These are phyloP conservation scores for Drosophila santomea DNA, from an alignment of 1,140 invertebrate genomes.

Conservation along the genomic window DNA sequence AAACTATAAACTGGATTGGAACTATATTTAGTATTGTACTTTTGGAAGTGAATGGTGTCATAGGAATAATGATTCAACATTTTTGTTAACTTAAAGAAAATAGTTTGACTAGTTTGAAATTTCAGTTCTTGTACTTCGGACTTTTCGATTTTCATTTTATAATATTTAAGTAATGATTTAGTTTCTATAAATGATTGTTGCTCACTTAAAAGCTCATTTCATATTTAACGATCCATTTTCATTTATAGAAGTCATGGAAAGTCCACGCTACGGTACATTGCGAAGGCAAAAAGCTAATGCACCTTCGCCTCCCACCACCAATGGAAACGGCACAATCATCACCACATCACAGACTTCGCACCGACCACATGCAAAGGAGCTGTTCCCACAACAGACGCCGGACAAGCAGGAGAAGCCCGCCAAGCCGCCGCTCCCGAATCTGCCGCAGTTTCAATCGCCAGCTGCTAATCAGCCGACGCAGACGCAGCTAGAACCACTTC, in stretches of 20 bases:
- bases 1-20: slow-evolving; percentile 23
- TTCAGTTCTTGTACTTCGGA: no score
- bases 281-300: slow-evolving; percentile 74
- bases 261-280: slow-evolving; percentile 78
- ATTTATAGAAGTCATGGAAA: slow-evolving; percentile 69
- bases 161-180: no score
- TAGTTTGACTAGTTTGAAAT: no score
- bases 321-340: slow-evolving; percentile 56
- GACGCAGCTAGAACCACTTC: slow-evolving; percentile 60
- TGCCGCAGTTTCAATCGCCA: slow-evolving; percentile 62
- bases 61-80: not conserved
- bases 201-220: not conserved
- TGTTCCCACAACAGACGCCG: slow-evolving; percentile 66
- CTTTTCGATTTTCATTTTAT: no score
- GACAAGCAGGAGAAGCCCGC: slow-evolving; percentile 66
- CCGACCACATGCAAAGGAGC: slow-evolving; percentile 72
- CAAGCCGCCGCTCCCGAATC: slow-evolving; percentile 76
- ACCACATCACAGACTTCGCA: slow-evolving; percentile 54
- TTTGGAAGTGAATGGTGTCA: not conserved
- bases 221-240: not conserved
- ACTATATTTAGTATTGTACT: not conserved
- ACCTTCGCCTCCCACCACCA: slow-evolving; percentile 74
- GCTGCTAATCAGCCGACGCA: slow-evolving; percentile 22
- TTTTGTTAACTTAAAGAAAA: not conserved
- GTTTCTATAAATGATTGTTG: not conserved